Base-by-base conservation (phyloP, 2,797 vertebrate species). In the Pterois miles region DNA sequence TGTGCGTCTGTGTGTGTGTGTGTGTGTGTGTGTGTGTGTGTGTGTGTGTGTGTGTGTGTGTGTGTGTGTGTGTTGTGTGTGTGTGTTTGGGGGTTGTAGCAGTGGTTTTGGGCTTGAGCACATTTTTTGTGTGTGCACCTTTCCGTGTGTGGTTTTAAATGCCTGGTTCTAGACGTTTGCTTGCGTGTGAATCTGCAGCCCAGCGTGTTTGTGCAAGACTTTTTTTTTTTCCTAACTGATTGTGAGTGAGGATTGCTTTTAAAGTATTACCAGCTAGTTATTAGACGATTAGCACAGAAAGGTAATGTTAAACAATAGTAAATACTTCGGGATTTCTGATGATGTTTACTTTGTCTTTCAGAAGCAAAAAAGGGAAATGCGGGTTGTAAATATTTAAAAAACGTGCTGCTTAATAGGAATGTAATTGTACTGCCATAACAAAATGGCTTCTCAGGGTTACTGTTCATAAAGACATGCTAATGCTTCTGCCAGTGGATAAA, bases 151-250 rank as follows among this genome's bases (percentile, higher is more conserved):
- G 74, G 75, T 83, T 90, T 84, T 84, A 78, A 90, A 74, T 86
- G 85, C 76, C 64, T 82, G 71, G 68, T 86, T 90, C 89, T 75
- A 81, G 73, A 84, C 83, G 82, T 85, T 86, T 88, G 78, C 73
- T 88, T 83, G 84, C 78, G 79, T 93, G 90, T 91, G 86, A 88
- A 85, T 82, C 78, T 90, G 70, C n/a, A 79, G 81, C 79, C 74
- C 57, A 71, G 74, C 52, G 9, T 88, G 81, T 92, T 90, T 78
- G 74, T 84, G 78, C 70, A 84, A 71, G 71, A 74, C 71, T 40
- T 64, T 34, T 52, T 80, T 58, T 75, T 56, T 56, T 58, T 20
- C 59, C 48, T 46, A 71, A 56, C 62, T 72, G 85, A 86, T 77
- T 73, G 59, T 72, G 77, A 77, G 58, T 65, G 76, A 82, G 40